These are phyloP conservation scores for Ochlodes sylvanus DNA, from an alignment of 2,888 invertebrate species.

Conservation along the genomic window DNA sequence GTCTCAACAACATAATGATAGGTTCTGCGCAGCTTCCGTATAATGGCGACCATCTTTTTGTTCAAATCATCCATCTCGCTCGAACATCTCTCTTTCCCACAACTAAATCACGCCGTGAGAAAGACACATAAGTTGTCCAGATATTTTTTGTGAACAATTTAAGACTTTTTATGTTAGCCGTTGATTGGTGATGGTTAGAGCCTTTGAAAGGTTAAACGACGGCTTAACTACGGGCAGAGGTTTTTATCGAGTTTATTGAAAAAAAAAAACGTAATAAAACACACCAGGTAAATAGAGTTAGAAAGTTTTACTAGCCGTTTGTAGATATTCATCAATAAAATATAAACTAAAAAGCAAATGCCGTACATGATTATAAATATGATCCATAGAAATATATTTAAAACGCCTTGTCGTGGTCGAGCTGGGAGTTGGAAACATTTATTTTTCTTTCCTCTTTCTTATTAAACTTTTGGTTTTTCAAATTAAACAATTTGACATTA, in stretches of 20 bases:
- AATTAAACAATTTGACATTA: too few species aligned
- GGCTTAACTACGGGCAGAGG: not conserved
- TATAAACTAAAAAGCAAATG: too few species aligned
- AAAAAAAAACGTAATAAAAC: not conserved
- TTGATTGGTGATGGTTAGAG: conserved; percentile 5
- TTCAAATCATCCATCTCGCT: conserved; percentile 47
- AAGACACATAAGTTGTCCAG: conserved; percentile 6
- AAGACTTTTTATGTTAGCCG: not conserved
- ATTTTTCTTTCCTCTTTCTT: too few species aligned
- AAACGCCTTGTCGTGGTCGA: too few species aligned
- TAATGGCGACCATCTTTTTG: conserved; percentile 51
- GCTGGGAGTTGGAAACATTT: too few species aligned
- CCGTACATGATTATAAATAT: too few species aligned
- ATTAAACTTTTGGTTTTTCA: too few species aligned
- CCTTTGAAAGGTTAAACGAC: conserved; percentile 9
- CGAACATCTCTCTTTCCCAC: conserved; percentile 28
- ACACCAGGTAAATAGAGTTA: too few species aligned
- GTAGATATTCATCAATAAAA: too few species aligned
- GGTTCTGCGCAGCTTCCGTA: conserved; percentile 48
- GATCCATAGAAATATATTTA: too few species aligned
- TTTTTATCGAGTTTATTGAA: not conserved
- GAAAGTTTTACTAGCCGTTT: too few species aligned
- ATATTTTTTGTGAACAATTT: conserved; percentile 13
- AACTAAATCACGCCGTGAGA: conserved; percentile 8
- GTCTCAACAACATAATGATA: conserved; percentile 53